These are phyloP conservation scores for Thera britannica DNA, from an alignment of 2,888 invertebrate genomes.

Conservation along the genomic window DNA sequence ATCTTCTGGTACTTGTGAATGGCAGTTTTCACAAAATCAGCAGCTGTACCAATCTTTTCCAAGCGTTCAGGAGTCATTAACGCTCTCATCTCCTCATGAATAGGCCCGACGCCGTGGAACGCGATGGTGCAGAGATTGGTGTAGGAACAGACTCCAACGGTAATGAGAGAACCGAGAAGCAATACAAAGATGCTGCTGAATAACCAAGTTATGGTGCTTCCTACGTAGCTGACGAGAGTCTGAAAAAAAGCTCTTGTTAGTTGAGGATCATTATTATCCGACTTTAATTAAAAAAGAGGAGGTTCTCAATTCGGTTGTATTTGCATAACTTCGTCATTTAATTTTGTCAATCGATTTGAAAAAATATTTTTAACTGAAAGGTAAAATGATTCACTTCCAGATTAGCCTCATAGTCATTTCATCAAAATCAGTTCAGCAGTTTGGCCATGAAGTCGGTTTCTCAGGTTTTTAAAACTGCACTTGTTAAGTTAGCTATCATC, in stretches of 20 bases:
- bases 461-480: too few relatives aligned
- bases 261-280: too few relatives aligned
- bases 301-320: too few relatives aligned
- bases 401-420: too few relatives aligned
- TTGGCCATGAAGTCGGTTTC: too few relatives aligned
- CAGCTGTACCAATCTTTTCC: conserved; percentile 84
- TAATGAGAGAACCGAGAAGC: conserved; percentile 76
- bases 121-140: conserved; percentile 86
- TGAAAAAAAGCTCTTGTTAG: conserved; percentile 49
- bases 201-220: conserved; percentile 67
- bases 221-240: conserved; percentile 69
- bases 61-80: conserved; percentile 85
- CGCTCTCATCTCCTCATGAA: conserved; percentile 83
- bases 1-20: conserved; percentile 85
- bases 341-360: too few relatives aligned
- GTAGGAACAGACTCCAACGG: conserved; percentile 83
- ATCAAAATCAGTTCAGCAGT: too few relatives aligned
- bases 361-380: too few relatives aligned
- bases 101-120: conserved; percentile 86
- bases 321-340: too few relatives aligned
- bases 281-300: too few relatives aligned
- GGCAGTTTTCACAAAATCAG: conserved; percentile 85
- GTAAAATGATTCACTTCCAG: too few relatives aligned
- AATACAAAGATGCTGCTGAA: conserved; percentile 77
- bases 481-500: too few relatives aligned